phyloP scores from a whole-genome alignment of 2,888 invertebrate species.

The Drosophila gaucha region DNA sequence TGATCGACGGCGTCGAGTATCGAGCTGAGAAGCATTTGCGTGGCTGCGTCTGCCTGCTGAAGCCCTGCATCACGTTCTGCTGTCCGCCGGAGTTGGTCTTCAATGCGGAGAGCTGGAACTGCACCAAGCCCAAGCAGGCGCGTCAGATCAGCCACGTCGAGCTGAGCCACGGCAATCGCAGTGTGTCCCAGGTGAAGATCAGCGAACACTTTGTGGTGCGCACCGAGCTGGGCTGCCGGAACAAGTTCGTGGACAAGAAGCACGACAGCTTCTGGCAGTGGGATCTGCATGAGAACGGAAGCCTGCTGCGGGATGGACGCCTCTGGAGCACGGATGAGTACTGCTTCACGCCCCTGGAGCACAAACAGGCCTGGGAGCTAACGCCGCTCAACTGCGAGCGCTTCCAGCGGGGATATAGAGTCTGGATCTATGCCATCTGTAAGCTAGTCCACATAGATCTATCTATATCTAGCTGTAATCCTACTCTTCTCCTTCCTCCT shows the following conservation, averaged over 20 bases:
- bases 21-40: constrained; percentile 67
- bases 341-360: constrained; percentile 73
- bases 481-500: neutral
- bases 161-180: constrained; percentile 48
- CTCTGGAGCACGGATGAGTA: constrained; percentile 76
- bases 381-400: constrained; percentile 75
- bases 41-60: constrained; percentile 82
- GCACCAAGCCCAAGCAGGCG: constrained; percentile 44
- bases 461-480: neutral
- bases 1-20: constrained; percentile 73
- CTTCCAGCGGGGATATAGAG: constrained; percentile 73
- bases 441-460: constrained; percentile 5
- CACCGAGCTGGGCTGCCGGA: constrained; percentile 72
- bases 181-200: constrained; percentile 58
- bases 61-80: constrained; percentile 83
- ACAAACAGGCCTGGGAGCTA: constrained; percentile 71
- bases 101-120: constrained; percentile 57
- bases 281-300: constrained; percentile 75
- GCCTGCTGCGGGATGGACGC: constrained; percentile 53
- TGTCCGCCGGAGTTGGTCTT: constrained; percentile 74
- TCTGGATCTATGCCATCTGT: constrained; percentile 82
- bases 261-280: constrained; percentile 75
- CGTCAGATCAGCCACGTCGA: constrained; percentile 70
- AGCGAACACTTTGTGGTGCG: constrained; percentile 69
- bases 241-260: constrained; percentile 71